Percentiles rank a stretch among this genome's conserved stretches.
These are phyloP conservation scores for Brenthis ino DNA, from an alignment of 2,888 invertebrate species.

Conservation along the genomic window DNA sequence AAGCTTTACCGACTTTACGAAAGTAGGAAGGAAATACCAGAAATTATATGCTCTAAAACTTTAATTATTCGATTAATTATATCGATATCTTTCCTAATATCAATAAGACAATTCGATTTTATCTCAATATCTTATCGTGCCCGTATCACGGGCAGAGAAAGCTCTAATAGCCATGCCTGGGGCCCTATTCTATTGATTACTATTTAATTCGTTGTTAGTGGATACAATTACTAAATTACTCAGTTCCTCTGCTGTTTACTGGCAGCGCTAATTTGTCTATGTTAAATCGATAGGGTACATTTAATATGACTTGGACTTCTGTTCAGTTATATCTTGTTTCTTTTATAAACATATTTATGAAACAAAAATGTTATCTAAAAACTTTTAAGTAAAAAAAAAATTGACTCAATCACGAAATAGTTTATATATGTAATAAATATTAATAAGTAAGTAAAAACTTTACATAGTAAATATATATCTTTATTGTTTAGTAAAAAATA, in stretches of 20 bases:
- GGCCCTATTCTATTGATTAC: slow-evolving; percentile 77
- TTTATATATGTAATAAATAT: too few species aligned
- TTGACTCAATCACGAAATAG: too few species aligned
- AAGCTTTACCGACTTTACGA: too few species aligned
- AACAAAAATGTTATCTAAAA: too few species aligned
- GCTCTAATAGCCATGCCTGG: slow-evolving; percentile 50
- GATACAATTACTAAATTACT: slow-evolving; percentile 81
- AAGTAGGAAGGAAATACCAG: too few species aligned
- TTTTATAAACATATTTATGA: too few species aligned
- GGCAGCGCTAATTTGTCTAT: slow-evolving; percentile 49
- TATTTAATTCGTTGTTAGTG: slow-evolving; percentile 79
- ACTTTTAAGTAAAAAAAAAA: too few species aligned
- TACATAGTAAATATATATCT: too few species aligned
- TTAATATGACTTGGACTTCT: slow-evolving; percentile 12
- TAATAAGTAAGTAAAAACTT: too few species aligned
- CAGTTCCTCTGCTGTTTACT: slow-evolving; percentile 66
- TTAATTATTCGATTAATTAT: background rate
- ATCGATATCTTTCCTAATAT: slow-evolving; percentile 1
- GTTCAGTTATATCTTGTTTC: background rate
- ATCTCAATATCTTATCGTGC: slow-evolving; percentile 24
- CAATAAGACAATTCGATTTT: slow-evolving; percentile 1
- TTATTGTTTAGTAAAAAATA: too few species aligned
- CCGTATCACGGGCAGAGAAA: slow-evolving; percentile 43
- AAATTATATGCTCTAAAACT: too few species aligned
- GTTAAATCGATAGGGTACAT: slow-evolving; percentile 50